These are phyloP conservation scores for Macaria liturata DNA, from an alignment of 2,888 invertebrate genomes.

Conservation along the genomic window DNA sequence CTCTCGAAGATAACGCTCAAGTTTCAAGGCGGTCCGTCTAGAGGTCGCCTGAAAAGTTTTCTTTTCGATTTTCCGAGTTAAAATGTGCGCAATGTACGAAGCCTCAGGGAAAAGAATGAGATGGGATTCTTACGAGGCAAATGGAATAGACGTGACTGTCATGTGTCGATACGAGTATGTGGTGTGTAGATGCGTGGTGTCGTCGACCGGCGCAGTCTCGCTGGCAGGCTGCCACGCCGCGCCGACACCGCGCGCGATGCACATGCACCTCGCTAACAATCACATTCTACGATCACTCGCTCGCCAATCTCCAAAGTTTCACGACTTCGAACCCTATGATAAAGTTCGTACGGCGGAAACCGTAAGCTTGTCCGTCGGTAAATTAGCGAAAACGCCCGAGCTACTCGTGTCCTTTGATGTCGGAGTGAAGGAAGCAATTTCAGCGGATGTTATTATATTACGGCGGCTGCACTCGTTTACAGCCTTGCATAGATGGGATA, in stretches of 20 bases:
- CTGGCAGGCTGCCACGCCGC: slow-evolving; percentile 50
- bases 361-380: slow-evolving; percentile 39
- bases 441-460: slow-evolving; percentile 43
- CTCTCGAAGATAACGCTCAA: slow-evolving; percentile 13
- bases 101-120: slow-evolving; percentile 1
- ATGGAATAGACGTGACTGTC: slow-evolving; percentile 2
- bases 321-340: slow-evolving; percentile 1
- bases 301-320: slow-evolving; percentile 14
- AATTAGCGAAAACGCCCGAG: slow-evolving; percentile 51
- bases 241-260: slow-evolving; percentile 65
- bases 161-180: slow-evolving; percentile 4
- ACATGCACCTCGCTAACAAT: slow-evolving; percentile 31
- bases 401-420: slow-evolving; percentile 49
- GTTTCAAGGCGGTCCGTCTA: slow-evolving; percentile 9
- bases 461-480: slow-evolving; percentile 40
- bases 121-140: slow-evolving; percentile 1
- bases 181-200: slow-evolving; percentile 31
- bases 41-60: slow-evolving; percentile 6
- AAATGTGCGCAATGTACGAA: neutral
- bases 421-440: slow-evolving; percentile 48
- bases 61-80: neutral
- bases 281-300: slow-evolving; percentile 27
- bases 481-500: slow-evolving; percentile 29
- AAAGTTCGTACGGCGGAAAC: slow-evolving; percentile 30
- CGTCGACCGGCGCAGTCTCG: slow-evolving; percentile 58